Conservation (phyloP, 2,797 vertebrate genomes). For the Chaetophractus vellerosus region DNA sequence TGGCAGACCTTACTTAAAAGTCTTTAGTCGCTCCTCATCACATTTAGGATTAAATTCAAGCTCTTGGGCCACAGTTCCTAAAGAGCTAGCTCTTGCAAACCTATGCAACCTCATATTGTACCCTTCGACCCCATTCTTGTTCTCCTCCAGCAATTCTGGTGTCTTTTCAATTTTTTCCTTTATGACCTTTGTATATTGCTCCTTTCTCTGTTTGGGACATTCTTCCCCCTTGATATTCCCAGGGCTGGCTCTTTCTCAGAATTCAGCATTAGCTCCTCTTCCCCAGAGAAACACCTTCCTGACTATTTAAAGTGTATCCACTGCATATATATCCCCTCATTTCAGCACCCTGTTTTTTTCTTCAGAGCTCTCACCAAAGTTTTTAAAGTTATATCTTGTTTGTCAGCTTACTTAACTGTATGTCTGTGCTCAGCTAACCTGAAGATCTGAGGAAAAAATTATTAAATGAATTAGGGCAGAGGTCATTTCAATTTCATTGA, state of each 20-base stretch:
- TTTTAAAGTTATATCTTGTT: constrained; percentile 38
- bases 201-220: constrained; percentile 28
- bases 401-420: background rate
- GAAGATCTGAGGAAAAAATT: constrained; percentile 32
- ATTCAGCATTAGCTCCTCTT: background rate
- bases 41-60: background rate
- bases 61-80: background rate
- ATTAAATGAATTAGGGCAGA: background rate
- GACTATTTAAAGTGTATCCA: background rate
- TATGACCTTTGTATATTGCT: background rate
- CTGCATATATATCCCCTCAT: background rate
- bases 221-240: background rate
- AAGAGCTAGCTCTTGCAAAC: background rate
- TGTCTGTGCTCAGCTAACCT: background rate
- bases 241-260: background rate
- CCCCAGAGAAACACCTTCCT: background rate
- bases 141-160: background rate
- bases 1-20: background rate
- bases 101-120: background rate
- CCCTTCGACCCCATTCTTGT: background rate
- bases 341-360: background rate
- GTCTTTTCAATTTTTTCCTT: background rate
- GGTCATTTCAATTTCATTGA: background rate
- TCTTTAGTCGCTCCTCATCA: background rate
- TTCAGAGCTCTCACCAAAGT: background rate